Base-by-base conservation (phyloP, 2,113 vertebrate species). In the Capra hircus region DNA sequence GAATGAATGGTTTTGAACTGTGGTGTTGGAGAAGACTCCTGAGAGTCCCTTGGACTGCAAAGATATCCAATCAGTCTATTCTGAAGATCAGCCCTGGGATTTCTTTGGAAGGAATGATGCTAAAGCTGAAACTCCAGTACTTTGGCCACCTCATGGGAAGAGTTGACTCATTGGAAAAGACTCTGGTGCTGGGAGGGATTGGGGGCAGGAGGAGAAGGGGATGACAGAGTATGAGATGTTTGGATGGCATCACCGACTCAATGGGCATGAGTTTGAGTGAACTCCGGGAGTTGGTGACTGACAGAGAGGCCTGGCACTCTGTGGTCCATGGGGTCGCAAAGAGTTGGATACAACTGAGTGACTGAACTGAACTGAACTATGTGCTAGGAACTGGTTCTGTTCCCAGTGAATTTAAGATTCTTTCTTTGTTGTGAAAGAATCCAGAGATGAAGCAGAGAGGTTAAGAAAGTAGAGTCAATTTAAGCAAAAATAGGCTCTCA, bases 211-310 rank as follows among this genome's bases (percentile, higher is more conserved):
- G 64, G 17, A 36, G 64, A 36, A 2, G n/a, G 19, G n/a, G 19
- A 23, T 0, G 19, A 71, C 10, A 40, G 67, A 23, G 4, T 10
- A 71, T 23, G 67, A 40, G 67, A 12, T 71, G 67, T 2, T 40
- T 71, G 67, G 67, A 71, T 11, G 67, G n/a, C 67, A 23, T 71
- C 67, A 71, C n/a, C 1, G 0, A 12, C 67, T 23, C n/a, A 40
- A 3, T 23, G n/a, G 16, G 11, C 67, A 6, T 40, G 67, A 71
- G 10, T 71, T 12, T 23, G 67, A 71, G 10, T 23, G 8, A 71
- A 71, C 19, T 40, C n/a, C 0, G 0, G 10, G 67, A 23, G n/a
- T 40, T 71, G 19, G 67, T 40, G 67, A 40, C 12, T 0, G 67
- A 71, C n/a, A 71, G n/a, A 10, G 67, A 71, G 19, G 19, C 67